Base-by-base conservation (phyloP, 2,888 invertebrate species). In the Apodemia mormo region DNA sequence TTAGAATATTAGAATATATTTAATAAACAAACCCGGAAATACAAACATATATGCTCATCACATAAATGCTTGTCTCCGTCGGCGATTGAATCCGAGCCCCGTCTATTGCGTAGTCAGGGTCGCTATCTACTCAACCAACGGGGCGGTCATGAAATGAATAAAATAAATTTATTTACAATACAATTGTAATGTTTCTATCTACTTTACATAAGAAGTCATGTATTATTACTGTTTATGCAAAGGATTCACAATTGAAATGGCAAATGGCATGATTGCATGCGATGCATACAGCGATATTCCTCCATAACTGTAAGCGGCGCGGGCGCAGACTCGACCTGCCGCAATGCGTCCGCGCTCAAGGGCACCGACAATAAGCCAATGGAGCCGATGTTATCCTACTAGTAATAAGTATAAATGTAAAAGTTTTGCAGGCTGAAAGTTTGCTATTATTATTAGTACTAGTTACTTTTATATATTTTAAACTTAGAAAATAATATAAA, bases 321-420 rank as follows among this genome's bases (percentile, higher is more conserved):
- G 75, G 73, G 71, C 77, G 71, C 81, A 61, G 61, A 61, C 61
- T 61, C 87, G 92, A 92, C 90, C 90, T 90, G 89, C 91, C 89
- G 79, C 91, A 91, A 90, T 82, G 85, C 82, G 84, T 80, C 79
- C 84, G 85, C 83, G 82, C 84, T 85, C 91, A 90, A 90, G 90
- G 90, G 85, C 90, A 81, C 70, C 79, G 65, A 74, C 76, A 79
- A 9, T 22, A 68, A 68, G 37, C 9, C 37, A n/a, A 43, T 81
- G 73, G 85, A 89, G 83, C 67, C 70, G 81, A 7, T 68, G 22
- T 68, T 52, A n/a, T 14, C 49, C 4, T 52, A 52, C 52, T n/a
- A 52, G 0, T 52, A 3, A 22, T 22, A 22, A 22, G 6, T 52
- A n/a, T 49, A 6, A 52, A n/a, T 52, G 49, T 10, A 10, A 45